These are phyloP conservation scores for Maconellicoccus hirsutus DNA, from an alignment of 1,140 invertebrate species.

Conservation along the genomic window DNA sequence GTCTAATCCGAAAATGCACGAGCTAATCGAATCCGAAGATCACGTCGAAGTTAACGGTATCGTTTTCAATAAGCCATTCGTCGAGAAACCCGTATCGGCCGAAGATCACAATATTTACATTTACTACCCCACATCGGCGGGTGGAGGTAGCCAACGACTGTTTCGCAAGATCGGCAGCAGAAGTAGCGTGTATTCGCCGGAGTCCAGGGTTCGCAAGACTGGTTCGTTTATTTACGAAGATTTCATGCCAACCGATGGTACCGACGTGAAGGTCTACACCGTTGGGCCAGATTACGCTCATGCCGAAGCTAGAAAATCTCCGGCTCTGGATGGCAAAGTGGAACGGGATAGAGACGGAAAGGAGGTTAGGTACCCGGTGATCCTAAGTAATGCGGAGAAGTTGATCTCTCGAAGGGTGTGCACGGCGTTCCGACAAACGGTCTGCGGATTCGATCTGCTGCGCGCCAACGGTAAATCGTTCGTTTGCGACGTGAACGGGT, in stretches of 20 bases:
- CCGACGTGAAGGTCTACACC: slow-evolving; percentile 82
- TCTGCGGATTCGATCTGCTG: slow-evolving; percentile 97
- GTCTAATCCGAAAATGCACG: slow-evolving; percentile 75
- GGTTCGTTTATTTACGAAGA: slow-evolving; percentile 99
- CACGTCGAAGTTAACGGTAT: slow-evolving; percentile 97
- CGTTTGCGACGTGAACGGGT: slow-evolving; percentile 99
- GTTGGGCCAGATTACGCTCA: slow-evolving; percentile 98
- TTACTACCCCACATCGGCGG: slow-evolving; percentile 98
- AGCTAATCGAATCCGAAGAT: slow-evolving; percentile 93
- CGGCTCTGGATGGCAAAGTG: slow-evolving; percentile 95
- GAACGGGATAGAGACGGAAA: slow-evolving; percentile 97
- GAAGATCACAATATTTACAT: slow-evolving; percentile 99
- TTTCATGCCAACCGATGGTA: slow-evolving; percentile 99
- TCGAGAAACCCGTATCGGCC: slow-evolving; percentile 95
- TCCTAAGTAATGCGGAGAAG: slow-evolving; percentile 94
- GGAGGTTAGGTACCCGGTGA: slow-evolving; percentile 90
- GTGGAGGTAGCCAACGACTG: slow-evolving; percentile 87
- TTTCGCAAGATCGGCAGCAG: slow-evolving; percentile 98
- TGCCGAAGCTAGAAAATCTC: slow-evolving; percentile 96
- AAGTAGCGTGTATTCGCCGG: slow-evolving; percentile 94
- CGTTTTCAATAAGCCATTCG: slow-evolving; percentile 97
- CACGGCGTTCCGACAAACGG: slow-evolving; percentile 96
- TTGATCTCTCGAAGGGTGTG: slow-evolving; percentile 98
- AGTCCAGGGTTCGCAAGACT: slow-evolving; percentile 88
- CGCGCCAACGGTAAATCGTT: slow-evolving; percentile 97